These are phyloP conservation scores for Odocoileus hemionus DNA, from an alignment of 2,113 vertebrate species.

Conservation along the genomic window DNA sequence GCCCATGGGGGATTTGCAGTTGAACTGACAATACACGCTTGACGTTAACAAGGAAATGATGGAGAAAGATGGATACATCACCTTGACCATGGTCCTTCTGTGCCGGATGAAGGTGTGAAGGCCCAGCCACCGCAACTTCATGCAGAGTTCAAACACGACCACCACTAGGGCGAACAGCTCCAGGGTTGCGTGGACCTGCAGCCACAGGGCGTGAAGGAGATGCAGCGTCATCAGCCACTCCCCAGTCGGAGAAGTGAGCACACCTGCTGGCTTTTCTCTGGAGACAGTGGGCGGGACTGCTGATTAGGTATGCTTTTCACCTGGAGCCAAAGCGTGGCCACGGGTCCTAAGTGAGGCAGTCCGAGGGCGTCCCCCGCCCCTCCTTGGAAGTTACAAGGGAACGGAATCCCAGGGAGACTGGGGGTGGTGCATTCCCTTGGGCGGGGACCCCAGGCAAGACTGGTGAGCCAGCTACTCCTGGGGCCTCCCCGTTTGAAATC, in stretches of 20 bases:
- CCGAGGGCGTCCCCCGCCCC: neutral
- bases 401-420: neutral
- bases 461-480: neutral
- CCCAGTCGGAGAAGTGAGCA: fast-evolving
- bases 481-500: neutral
- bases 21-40: neutral
- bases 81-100: conserved; percentile 99
- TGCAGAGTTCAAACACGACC: conserved; percentile 96
- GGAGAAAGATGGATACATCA: conserved; percentile 50
- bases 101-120: conserved; percentile 94
- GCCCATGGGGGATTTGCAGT: neutral
- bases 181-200: conserved; percentile 94
- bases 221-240: fast-evolving
- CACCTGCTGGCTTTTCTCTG: neutral
- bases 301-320: neutral
- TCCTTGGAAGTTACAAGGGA: neutral
- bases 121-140: conserved; percentile 98
- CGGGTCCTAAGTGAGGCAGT: too few species aligned
- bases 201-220: neutral
- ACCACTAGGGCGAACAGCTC: conserved; percentile 92
- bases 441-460: neutral
- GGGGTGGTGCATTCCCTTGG: neutral
- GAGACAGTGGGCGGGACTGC: neutral
- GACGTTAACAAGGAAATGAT: fast-evolving
- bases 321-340: neutral